Evolutionary conservation across 2,113 vertebrate genomes (phyloP).

Genomic region (Cygnus buccinator): DNA sequence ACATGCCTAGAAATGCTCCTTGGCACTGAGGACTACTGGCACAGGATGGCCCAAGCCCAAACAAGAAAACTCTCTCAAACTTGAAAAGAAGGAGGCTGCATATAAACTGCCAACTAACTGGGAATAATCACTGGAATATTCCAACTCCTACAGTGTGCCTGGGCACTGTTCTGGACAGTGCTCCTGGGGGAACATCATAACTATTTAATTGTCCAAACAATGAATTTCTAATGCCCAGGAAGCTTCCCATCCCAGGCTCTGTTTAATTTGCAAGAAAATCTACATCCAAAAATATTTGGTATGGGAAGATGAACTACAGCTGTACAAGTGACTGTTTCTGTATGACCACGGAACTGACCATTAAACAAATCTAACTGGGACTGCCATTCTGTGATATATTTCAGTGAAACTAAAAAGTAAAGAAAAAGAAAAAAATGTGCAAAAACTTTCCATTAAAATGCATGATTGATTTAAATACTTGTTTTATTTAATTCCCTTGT

Average conservation of each 20-base stretch:
- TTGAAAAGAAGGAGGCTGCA: slow-evolving; percentile 26
- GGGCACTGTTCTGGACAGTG: not conserved
- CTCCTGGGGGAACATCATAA: not conserved
- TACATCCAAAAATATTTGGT: not conserved
- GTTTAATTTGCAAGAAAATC: not conserved
- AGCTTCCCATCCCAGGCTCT: not conserved
- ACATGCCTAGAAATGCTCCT: not conserved
- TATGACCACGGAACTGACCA: not conserved
- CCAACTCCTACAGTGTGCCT: not conserved
- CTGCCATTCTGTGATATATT: not conserved
- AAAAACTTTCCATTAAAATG: not conserved
- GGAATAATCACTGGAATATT: not conserved
- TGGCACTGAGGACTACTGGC: slow-evolving; percentile 1
- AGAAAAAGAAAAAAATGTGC: not conserved
- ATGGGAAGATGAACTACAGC: not conserved
- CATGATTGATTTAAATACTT: not conserved
- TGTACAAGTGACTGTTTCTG: not conserved
- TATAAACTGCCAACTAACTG: not conserved
- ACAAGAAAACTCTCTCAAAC: not conserved
- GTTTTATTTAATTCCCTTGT: not conserved
- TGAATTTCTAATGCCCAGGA: not conserved
- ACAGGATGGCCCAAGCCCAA: not conserved
- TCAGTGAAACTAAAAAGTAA: not conserved
- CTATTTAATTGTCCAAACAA: not conserved
- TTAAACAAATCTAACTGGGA: not conserved